Base-by-base conservation (phyloP, 2,888 invertebrate species). In the Chirona hameri region DNA sequence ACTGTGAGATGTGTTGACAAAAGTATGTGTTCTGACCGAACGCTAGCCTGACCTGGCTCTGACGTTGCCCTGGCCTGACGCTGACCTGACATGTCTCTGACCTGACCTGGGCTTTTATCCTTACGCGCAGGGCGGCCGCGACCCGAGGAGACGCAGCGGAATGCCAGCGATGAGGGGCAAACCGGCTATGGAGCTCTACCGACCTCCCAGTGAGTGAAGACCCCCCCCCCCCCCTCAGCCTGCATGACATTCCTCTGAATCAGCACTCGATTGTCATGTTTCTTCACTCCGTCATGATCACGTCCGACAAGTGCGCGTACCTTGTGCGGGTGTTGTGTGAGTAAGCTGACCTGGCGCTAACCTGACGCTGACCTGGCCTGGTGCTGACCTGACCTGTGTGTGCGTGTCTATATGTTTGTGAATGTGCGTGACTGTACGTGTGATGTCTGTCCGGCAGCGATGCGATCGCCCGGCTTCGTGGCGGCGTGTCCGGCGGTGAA, bases 131-230 rank as follows among this genome's bases (percentile, higher is more conserved):
- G 83, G 82, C 21, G 83, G 84, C 39, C 83, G 83, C 31, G 82
- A 84, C 65, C 31, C 81, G 65, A 82, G 82, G 27, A 72, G 83
- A n/a, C 60, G 83, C 27, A 82, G 83, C 81, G 83, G 83, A 52
- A 85, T 84, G 84, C 84, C 84, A 18, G 84, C 84, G 57, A 84
- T 84, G 46, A 92, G 92, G 87, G 92, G 92, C 82, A 95, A 95
- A 88, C 95, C 95, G 21, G 93, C 94, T 46, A 91, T 96, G 89
- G 95, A 95, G 89, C 94, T 96, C 86, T 96, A 96, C 88, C 91
- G 95, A 87, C 96, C 96, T 84, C 95, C 96, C 88, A 95, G 94
- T 94, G 88, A 90, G 91, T 90, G 79, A 48, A 24, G 46, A 27
- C 7, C 39, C 52, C 18, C 7, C 18, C 52, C 18, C 18, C 52